Conservation (phyloP, 1,140 invertebrate genomes). For the Diabrotica virgifera region DNA sequence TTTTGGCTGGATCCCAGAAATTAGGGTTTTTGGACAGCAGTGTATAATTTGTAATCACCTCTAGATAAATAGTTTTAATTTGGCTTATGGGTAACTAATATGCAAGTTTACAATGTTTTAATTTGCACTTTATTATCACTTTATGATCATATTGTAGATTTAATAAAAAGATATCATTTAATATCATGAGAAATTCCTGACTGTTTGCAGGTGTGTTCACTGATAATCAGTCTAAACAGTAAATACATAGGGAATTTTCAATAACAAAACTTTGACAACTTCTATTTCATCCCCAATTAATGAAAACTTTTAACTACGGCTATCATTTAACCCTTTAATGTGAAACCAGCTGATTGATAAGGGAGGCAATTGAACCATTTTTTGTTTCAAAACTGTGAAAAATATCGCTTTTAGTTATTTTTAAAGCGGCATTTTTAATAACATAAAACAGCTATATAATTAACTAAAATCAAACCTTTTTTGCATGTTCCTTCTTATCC, state of each 20-base stretch:
- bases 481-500: no score
- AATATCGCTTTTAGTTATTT: no score
- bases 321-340: no score
- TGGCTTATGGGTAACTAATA: neutral
- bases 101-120: slow-evolving; percentile 9
- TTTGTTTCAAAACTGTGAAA: no score
- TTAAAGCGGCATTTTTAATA: no score
- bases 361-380: no score
- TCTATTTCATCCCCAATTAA: slow-evolving; percentile 10
- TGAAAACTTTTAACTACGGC: neutral
- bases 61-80: neutral
- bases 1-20: no score
- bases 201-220: slow-evolving; percentile 27
- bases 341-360: no score
- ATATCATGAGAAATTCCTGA: slow-evolving; percentile 31
- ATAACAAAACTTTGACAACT: slow-evolving; percentile 27
- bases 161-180: slow-evolving; percentile 24
- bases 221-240: slow-evolving; percentile 30
- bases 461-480: no score
- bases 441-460: no score
- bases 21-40: no score
- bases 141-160: slow-evolving; percentile 27
- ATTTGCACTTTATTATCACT: slow-evolving; percentile 20
- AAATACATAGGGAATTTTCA: slow-evolving; percentile 20
- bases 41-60: no score